Base-by-base conservation (phyloP, 1,140 invertebrate genomes). In the Drosophila miranda region DNA sequence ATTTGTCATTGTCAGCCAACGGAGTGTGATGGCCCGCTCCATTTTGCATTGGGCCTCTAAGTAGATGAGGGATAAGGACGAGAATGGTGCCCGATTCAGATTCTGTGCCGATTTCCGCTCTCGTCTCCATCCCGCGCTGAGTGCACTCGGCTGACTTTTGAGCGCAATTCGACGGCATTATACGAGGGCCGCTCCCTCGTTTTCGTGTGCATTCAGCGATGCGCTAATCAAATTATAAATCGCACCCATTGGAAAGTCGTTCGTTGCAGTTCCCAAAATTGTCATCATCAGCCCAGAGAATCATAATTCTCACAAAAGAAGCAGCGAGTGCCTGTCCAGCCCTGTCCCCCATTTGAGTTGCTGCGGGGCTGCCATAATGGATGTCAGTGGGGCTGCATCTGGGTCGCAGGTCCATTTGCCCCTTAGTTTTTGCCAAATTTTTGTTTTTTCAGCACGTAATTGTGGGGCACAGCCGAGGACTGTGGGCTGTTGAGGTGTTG, bases 211-310 rank as follows among this genome's bases (percentile, higher is more conserved):
- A 87, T 67, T 86, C 78, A 87, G 70, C 82, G 75, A 72, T 87
- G 82, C 79, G 69, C 82, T 86, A 86, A 86, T 86, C 82, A 86
- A 86, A 86, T 86, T 86, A 86, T 86, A 87, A 82, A 87, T 87
- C 76, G 75, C 78, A 46, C 64, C 72, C 58, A 74, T 75, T 63
- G 72, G 44, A 69, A 84, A 86, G 81, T 76, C 81, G 68, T 84
- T 84, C 56, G 62, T 44, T 58, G 73, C 76, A 80, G 72, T 50
- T 49, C 49, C 49, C 45, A 57, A 74, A 69, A 77, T 73, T 84
- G 81, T 84, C 82, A 86, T 77, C 81, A 74, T 86, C 81, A 77
- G 81, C 73, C 57, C 38, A 48, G 43, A 60, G 49, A 63, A 59
- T 70, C 78, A 82, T 78, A 81, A 82, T 66, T 82, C 45, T 59